phyloP scores from a whole-genome alignment of 2,888 invertebrate genomes.

The Thymelicus acteon region DNA sequence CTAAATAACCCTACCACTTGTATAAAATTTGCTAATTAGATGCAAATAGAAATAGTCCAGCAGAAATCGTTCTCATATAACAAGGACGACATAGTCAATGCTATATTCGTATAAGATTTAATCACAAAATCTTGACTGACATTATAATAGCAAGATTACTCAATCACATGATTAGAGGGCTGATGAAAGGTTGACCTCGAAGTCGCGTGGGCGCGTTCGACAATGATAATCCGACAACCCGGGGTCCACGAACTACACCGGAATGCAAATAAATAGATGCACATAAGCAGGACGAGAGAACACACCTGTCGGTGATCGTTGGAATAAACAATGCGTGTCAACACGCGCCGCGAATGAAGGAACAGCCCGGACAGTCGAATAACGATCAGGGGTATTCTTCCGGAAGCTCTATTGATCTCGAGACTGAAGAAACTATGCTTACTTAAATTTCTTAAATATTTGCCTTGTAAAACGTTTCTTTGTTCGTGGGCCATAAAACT shows the following conservation, averaged over 20 bases:
- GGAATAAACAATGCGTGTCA: constrained; percentile 78
- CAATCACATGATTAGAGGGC: constrained; percentile 56
- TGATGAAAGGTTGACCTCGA: constrained; percentile 68
- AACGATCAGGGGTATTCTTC: constrained; percentile 47
- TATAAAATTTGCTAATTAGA: constrained; percentile 30
- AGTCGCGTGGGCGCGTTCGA: constrained; percentile 64
- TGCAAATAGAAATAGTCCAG: constrained; percentile 28
- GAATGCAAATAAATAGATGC: constrained; percentile 82
- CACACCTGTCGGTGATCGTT: constrained; percentile 76
- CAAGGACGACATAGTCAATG: neutral
- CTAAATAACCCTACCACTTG: constrained; percentile 30
- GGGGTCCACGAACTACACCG: constrained; percentile 78
- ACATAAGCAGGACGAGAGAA: constrained; percentile 75
- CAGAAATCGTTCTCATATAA: neutral
- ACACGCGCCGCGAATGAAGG: constrained; percentile 59
- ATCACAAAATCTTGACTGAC: constrained; percentile 53
- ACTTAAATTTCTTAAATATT: constrained; percentile 43
- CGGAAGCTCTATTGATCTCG: constrained; percentile 48
- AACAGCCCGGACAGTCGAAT: constrained; percentile 41
- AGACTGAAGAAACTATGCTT: constrained; percentile 42
- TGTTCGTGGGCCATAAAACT: constrained; percentile 21
- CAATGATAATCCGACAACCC: constrained; percentile 67
- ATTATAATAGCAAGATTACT: constrained; percentile 56
- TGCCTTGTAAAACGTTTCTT: constrained; percentile 33
- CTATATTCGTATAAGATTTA: constrained; percentile 43